Conservation (phyloP, 2,888 invertebrate genomes). For the Apotomis capreana region DNA sequence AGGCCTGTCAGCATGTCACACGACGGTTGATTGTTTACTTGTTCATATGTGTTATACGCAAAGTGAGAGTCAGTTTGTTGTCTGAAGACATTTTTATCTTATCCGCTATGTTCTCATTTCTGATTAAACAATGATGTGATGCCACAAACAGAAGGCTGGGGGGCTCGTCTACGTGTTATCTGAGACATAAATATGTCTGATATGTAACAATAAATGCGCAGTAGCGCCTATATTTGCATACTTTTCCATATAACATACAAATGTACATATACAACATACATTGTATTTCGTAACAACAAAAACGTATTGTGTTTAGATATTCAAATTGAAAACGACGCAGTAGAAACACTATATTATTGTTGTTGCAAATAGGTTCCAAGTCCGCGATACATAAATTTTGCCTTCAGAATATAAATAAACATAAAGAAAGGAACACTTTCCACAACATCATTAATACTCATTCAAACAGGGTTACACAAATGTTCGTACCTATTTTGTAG, state of each 20-base stretch:
- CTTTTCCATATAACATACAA: neutral
- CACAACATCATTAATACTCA: no score
- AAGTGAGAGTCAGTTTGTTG: slow-evolving; percentile 32
- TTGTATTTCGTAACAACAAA: slow-evolving; percentile 11
- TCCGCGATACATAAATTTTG: no score
- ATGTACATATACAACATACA: slow-evolving; percentile 3
- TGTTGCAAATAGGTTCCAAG: neutral
- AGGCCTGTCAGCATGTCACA: slow-evolving; percentile 29
- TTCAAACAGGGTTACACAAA: no score
- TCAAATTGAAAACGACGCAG: slow-evolving; percentile 6
- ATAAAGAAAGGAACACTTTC: neutral
- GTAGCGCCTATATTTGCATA: slow-evolving; percentile 28
- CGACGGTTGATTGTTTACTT: slow-evolving; percentile 61
- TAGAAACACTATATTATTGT: neutral
- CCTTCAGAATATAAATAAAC: no score
- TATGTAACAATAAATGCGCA: slow-evolving; percentile 34
- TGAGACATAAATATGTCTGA: slow-evolving; percentile 33
- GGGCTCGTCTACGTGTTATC: slow-evolving; percentile 38
- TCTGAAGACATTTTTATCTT: slow-evolving; percentile 35
- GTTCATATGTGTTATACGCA: slow-evolving; percentile 38
- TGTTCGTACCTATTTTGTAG: no score
- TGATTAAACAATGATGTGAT: slow-evolving; percentile 37
- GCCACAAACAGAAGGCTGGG: slow-evolving; percentile 34
- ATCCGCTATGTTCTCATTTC: slow-evolving; percentile 32
- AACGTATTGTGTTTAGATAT: slow-evolving; percentile 9